Conservation (phyloP, 2,888 invertebrate genomes). For the Hypselothyrea guttata region DNA sequence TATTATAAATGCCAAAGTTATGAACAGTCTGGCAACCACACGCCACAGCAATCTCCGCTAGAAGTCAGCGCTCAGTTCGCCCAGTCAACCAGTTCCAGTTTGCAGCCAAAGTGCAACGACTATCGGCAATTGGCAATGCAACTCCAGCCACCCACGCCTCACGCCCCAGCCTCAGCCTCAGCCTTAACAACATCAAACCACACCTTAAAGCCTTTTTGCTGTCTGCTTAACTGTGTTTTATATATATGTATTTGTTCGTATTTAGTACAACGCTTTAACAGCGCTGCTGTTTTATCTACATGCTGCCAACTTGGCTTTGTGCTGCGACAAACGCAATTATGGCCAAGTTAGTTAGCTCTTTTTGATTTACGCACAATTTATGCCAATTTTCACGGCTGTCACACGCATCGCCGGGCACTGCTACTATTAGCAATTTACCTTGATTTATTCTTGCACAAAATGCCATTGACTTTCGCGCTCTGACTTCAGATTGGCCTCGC, state of each 20-base stretch:
- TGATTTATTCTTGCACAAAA: conserved; percentile 36
- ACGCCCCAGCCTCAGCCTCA: too few species aligned
- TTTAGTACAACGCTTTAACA: conserved; percentile 1
- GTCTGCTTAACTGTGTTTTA: too few species aligned
- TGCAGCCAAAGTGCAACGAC: conserved; percentile 3
- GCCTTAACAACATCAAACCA: not conserved
- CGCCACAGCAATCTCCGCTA: conserved; percentile 6
- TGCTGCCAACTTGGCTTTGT: not conserved
- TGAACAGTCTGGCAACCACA: conserved; percentile 15
- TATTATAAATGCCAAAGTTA: conserved; percentile 73
- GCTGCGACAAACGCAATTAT: conserved; percentile 23
- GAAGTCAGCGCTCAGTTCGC: conserved; percentile 14
- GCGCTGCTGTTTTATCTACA: too few species aligned
- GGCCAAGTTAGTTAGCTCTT: conserved; percentile 27
- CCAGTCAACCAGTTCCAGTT: conserved; percentile 17
- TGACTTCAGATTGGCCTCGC: conserved; percentile 6
- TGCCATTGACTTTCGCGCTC: conserved; percentile 47
- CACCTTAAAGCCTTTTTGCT: not conserved
- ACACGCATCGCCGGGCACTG: conserved; percentile 19
- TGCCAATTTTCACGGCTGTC: conserved; percentile 27
- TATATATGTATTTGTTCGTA: too few species aligned
- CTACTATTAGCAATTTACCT: conserved; percentile 26
- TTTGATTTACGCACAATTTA: conserved; percentile 4
- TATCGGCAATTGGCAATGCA: conserved; percentile 15
- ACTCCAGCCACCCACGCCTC: not conserved